These are phyloP conservation scores for Sciurus niger DNA, from an alignment of 2,113 vertebrate genomes.

Conservation along the genomic window DNA sequence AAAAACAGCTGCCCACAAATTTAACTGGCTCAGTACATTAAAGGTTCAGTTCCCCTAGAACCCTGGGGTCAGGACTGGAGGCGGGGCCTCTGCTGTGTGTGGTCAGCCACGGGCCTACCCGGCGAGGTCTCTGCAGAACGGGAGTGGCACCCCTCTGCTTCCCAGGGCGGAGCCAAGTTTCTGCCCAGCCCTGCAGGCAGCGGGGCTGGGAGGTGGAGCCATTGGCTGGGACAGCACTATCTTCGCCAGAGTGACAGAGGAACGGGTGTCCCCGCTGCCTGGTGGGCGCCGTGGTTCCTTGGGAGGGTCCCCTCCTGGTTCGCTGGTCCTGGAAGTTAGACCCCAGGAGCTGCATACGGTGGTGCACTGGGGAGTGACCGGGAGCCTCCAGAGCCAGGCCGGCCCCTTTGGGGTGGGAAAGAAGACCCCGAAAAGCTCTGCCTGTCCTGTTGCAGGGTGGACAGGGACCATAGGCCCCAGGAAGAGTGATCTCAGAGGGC, in stretches of 20 bases:
- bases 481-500: not conserved
- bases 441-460: not conserved
- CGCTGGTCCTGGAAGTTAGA: accelerated
- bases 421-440: too few species aligned
- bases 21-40: not conserved
- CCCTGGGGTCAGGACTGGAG: accelerated
- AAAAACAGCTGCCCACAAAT: not conserved
- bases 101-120: accelerated
- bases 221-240: not conserved
- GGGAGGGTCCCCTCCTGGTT: accelerated
- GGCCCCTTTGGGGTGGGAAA: not conserved
- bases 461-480: not conserved
- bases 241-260: accelerated
- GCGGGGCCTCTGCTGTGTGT: not conserved
- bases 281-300: accelerated
- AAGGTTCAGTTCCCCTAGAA: not conserved
- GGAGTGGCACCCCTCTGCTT: not conserved
- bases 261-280: accelerated
- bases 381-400: not conserved
- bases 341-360: accelerated
- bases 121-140: not conserved
- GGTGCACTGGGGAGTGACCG: not conserved
- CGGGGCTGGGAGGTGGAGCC: not conserved
- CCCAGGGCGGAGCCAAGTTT: not conserved
- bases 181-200: not conserved